Evolutionary conservation across 92 coral and sea anemone genomes (phyloP).

Genomic region (Pocillopora grandis): DNA sequence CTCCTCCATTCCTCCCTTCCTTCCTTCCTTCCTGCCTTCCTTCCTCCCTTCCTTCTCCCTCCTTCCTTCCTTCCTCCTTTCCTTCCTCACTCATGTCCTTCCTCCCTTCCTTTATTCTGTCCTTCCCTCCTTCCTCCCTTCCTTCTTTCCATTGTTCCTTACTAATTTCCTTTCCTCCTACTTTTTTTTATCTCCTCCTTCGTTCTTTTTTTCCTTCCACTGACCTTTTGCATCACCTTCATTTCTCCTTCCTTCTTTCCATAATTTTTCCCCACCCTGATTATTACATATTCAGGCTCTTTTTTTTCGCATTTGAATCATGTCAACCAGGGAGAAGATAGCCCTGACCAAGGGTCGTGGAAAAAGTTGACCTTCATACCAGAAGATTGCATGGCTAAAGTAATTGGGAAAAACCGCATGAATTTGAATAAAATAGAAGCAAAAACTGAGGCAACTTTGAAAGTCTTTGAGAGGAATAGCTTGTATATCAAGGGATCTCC

Average conservation of each 20-base stretch:
- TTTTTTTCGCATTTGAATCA: background rate
- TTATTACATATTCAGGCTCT: background rate
- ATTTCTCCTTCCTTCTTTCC: background rate
- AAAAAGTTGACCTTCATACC: conserved; percentile 21
- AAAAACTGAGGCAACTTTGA: background rate
- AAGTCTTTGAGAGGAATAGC: background rate
- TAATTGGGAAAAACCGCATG: background rate
- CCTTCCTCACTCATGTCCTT: background rate
- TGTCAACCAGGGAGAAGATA: conserved; percentile 14
- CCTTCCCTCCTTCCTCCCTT: background rate
- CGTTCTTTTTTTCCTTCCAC: background rate
- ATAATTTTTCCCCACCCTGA: background rate
- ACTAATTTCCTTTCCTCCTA: background rate
- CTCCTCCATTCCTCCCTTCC: background rate
- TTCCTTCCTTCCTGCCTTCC: background rate
- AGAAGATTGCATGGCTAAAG: background rate
- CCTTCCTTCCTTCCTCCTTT: background rate
- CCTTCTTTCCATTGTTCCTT: background rate
- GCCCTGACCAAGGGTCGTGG: conserved; percentile 3
- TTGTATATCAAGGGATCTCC: background rate
- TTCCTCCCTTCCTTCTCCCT: background rate
- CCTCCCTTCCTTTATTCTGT: background rate
- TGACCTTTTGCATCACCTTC: too few species aligned
- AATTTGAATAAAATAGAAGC: background rate
- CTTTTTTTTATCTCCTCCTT: background rate